phyloP scores from a whole-genome alignment of 2,888 invertebrate genomes.

The Laspeyria flexula region DNA sequence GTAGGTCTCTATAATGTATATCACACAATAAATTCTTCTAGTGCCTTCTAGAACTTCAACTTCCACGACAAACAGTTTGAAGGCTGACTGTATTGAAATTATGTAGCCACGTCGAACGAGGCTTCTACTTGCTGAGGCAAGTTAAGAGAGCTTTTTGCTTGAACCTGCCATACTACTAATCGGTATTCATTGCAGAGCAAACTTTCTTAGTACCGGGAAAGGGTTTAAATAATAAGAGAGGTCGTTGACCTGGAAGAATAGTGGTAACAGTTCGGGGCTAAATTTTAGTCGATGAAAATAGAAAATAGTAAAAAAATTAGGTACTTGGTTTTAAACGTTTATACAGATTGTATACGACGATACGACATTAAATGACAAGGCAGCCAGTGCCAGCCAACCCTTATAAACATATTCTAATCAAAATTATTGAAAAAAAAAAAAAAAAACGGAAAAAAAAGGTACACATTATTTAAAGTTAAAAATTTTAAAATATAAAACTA shows the following conservation, averaged over 20 bases:
- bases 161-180: constrained; percentile 8
- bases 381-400: too few relatives aligned
- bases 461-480: too few relatives aligned
- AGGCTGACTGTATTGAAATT: constrained; percentile 10
- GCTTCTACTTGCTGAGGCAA: constrained; percentile 10
- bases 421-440: too few relatives aligned
- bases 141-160: constrained; percentile 15
- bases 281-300: not conserved
- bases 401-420: too few relatives aligned
- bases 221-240: constrained; percentile 10
- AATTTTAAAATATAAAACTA: too few relatives aligned
- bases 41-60: constrained; percentile 7
- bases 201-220: constrained; percentile 4
- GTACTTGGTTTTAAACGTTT: too few relatives aligned
- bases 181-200: constrained; percentile 16
- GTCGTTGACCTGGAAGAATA: not conserved
- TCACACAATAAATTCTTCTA: too few relatives aligned
- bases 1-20: too few relatives aligned
- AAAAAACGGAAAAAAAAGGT: too few relatives aligned
- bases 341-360: too few relatives aligned
- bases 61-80: constrained; percentile 8
- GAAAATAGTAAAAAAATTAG: too few relatives aligned
- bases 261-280: not conserved
- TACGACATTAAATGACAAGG: too few relatives aligned
- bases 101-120: constrained; percentile 8